These are phyloP conservation scores for Neogale vison DNA, from an alignment of 2,113 vertebrate species.

Conservation along the genomic window DNA sequence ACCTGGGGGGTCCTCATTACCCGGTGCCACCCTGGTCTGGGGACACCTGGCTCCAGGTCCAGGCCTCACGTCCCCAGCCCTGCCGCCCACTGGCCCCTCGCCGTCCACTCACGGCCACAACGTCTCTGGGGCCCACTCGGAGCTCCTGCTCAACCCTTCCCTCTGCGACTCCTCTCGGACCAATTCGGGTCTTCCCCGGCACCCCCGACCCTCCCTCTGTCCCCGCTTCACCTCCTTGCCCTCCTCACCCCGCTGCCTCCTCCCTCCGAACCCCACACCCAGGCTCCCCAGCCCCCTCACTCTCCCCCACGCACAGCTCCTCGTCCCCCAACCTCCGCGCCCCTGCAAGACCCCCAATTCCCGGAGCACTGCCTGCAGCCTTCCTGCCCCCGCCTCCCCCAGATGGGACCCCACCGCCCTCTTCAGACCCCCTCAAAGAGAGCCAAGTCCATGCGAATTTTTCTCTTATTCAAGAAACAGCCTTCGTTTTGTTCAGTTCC, in stretches of 20 bases:
- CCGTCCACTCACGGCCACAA: neutral
- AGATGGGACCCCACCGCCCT: neutral
- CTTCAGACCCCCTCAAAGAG: neutral
- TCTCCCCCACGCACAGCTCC: neutral
- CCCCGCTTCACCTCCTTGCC: no score
- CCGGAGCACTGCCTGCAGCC: rapidly evolving
- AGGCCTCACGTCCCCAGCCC: neutral
- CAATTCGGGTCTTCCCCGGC: no score
- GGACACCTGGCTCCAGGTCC: no score
- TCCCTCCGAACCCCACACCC: neutral
- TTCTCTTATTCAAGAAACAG: neutral
- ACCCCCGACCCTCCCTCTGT: neutral
- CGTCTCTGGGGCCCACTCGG: no score
- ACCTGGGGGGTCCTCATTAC: rapidly evolving
- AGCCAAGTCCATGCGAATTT: neutral
- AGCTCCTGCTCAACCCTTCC: neutral
- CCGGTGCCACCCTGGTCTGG: rapidly evolving
- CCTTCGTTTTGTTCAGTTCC: neutral
- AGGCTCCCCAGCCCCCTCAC: neutral
- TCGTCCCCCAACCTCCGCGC: neutral
- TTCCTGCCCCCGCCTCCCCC: neutral
- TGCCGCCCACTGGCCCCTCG: neutral
- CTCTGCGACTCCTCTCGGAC: neutral
- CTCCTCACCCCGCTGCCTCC: neutral
- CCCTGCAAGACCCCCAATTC: neutral